These are phyloP conservation scores for Callyntrura sp. DNA, from an alignment of 2,888 invertebrate genomes.

Conservation along the genomic window DNA sequence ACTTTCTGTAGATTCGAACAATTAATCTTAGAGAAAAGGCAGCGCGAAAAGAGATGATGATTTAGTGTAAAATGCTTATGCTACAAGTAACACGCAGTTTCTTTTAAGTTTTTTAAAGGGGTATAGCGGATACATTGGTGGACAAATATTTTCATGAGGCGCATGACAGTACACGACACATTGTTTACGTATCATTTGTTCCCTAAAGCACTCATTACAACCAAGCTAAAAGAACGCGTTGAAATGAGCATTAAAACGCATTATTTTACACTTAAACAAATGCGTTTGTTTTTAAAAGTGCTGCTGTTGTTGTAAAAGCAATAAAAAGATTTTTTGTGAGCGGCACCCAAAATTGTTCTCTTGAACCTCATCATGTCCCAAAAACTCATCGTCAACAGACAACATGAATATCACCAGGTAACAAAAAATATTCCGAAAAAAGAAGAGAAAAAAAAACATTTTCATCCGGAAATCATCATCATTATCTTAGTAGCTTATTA, in stretches of 20 bases:
- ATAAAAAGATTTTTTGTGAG: slow-evolving; percentile 18
- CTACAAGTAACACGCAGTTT: no score
- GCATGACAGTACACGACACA: not conserved
- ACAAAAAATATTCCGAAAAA: not conserved
- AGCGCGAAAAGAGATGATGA: no score
- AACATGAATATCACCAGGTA: not conserved
- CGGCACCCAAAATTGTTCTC: slow-evolving; percentile 40
- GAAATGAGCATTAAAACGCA: slow-evolving; percentile 12
- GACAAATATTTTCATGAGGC: slow-evolving; percentile 16
- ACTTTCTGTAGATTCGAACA: no score
- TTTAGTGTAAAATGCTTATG: no score
- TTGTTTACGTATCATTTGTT: slow-evolving; percentile 12
- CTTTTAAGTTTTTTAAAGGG: slow-evolving; percentile 43
- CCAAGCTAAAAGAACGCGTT: not conserved
- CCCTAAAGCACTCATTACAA: not conserved
- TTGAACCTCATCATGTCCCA: slow-evolving; percentile 9
- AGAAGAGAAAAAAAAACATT: slow-evolving; percentile 46
- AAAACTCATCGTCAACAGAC: not conserved
- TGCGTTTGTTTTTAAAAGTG: not conserved
- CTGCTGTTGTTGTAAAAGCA: no score
- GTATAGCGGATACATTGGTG: slow-evolving; percentile 34
- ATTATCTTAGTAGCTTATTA: slow-evolving; percentile 40
- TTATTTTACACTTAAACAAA: slow-evolving; percentile 4
- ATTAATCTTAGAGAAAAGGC: not conserved
- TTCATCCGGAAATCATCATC: slow-evolving; percentile 72